Evolutionary conservation across 2,888 invertebrate species (phyloP).

Genomic region (Epinotia ramella): DNA sequence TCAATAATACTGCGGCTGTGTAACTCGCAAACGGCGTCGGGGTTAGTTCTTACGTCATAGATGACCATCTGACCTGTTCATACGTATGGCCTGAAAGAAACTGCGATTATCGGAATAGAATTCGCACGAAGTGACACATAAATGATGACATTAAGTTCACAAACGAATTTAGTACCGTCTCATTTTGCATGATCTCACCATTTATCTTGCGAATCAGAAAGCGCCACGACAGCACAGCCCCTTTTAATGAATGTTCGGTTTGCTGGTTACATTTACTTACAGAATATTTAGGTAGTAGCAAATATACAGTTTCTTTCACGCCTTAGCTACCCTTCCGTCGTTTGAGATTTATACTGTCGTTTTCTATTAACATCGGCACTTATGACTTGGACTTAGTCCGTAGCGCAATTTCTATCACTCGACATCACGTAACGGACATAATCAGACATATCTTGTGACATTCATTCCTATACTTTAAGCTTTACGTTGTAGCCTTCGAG

Average conservation of each 20-base stretch:
- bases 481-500: constrained; percentile 59
- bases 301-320: background rate
- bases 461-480: constrained; percentile 59
- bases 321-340: background rate
- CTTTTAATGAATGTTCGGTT: background rate
- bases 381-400: constrained; percentile 50
- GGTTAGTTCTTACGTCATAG: background rate
- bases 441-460: constrained; percentile 55
- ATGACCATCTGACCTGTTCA: background rate
- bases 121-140: background rate
- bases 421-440: constrained; percentile 65
- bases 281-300: too few relatives aligned
- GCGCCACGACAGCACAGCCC: background rate
- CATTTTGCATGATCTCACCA: too few relatives aligned
- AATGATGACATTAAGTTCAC: background rate
- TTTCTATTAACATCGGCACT: constrained; percentile 65
- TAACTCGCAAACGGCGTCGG: constrained; percentile 4
- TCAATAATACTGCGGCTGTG: constrained; percentile 34
- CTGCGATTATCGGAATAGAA: background rate
- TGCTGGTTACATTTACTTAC: too few relatives aligned
- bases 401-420: constrained; percentile 52
- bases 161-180: background rate
- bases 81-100: background rate
- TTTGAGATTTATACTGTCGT: constrained; percentile 43
- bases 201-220: background rate